Base-by-base conservation (phyloP, 2,797 vertebrate genomes). In the Tinamus major region DNA sequence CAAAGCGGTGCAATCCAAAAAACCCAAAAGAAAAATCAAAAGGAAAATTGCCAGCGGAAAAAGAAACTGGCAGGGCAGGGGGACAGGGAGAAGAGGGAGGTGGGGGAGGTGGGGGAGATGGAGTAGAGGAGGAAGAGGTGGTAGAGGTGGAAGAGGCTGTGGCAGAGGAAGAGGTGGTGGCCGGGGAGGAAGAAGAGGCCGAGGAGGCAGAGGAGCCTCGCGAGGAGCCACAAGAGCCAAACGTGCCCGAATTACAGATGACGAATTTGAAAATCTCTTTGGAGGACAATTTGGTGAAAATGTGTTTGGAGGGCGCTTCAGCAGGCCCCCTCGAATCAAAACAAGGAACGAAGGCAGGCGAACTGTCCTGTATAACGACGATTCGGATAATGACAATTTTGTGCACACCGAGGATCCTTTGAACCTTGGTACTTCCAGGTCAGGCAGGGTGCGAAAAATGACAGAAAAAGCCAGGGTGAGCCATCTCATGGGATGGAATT, bases 401-500 rank as follows among this genome's bases (percentile, higher is more conserved):
- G 98, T 98, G 92, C 98, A 98, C 29, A 97, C 98, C 74, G 98
- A 98, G 37, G 99, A 99, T 98, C 99, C 99, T 46, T 98, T 99
- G 93, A 99, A 99, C 98, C 98, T 99, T 95, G 99, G 99, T 92
- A 98, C 97, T 97, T 99, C 99, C 82, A 98, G 99, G 94, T 99
- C 99, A 76, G 99, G 99, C 96, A 98, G 99, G 97, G 98, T 99
- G 80, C 98, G 99, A 48, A 99, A 99, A 93, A 99, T 99, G 99
- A 99, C 99, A 19, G 99, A 99, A 97, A 99, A 99, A 96, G 99
- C 99, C 95, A 98, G 99, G 89, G 99, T 99, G 97, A 99, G 99
- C 97, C 99, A 99, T 97, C 98, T 99, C 63, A 99, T 99, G 99
- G 99, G 99, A 96, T 99, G 99, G 99, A 98, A 99, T 96, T 99